Evolutionary conservation across 2,113 vertebrate species (phyloP).

Genomic region (Pachyramphus minor): DNA sequence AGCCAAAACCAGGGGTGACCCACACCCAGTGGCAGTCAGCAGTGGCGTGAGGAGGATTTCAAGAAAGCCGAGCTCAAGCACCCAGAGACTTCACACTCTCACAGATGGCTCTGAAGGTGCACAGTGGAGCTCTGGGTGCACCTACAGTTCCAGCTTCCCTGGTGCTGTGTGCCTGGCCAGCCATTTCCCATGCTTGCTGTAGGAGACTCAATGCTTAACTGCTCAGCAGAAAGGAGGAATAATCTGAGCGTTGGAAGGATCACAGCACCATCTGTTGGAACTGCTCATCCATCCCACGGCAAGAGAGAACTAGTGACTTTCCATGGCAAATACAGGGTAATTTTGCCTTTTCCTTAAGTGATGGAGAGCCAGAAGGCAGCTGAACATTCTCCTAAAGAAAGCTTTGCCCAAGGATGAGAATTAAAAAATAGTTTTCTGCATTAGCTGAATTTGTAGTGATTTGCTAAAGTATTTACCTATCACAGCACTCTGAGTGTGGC

Average conservation of each 20-base stretch:
- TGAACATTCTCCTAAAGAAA: neutral
- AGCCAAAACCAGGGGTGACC: too few species aligned
- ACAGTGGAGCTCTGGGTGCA: neutral
- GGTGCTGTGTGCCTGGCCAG: neutral
- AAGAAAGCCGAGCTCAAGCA: neutral
- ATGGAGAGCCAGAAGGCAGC: neutral
- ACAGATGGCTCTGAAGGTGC: neutral
- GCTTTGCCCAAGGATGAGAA: neutral
- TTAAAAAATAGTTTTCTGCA: rapidly evolving
- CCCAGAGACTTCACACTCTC: neutral
- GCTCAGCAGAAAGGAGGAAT: neutral
- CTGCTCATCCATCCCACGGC: rapidly evolving
- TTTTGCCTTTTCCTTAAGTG: neutral
- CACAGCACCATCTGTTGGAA: conserved; percentile 49
- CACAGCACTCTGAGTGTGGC: rapidly evolving
- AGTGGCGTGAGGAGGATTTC: neutral
- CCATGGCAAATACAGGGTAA: neutral
- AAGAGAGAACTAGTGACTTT: neutral
- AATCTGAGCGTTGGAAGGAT: neutral
- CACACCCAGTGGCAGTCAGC: neutral
- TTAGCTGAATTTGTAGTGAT: neutral
- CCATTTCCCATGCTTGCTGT: neutral
- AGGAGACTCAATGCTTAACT: neutral
- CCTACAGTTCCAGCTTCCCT: neutral
- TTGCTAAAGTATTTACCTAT: rapidly evolving